These are phyloP conservation scores for Dendrolimus punctatus DNA, from an alignment of 1,140 invertebrate species.

Conservation along the genomic window DNA sequence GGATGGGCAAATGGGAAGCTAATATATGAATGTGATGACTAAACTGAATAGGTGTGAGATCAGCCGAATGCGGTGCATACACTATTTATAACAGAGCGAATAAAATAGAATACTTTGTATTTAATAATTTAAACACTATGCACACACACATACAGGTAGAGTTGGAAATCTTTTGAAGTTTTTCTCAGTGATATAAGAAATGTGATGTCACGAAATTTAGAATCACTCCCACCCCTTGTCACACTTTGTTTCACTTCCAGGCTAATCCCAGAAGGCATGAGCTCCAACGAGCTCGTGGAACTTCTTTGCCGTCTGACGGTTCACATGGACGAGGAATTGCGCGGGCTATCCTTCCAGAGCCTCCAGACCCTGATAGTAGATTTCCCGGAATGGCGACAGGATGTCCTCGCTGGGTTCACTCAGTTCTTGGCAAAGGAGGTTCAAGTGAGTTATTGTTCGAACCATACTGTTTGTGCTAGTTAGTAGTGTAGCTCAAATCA, in stretches of 20 bases:
- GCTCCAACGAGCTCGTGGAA: slow-evolving; percentile 93
- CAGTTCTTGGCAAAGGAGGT: slow-evolving; percentile 96
- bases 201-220: neutral
- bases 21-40: too few relatives aligned
- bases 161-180: too few relatives aligned
- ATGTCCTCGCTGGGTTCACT: slow-evolving; percentile 94
- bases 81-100: too few relatives aligned
- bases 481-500: too few relatives aligned
- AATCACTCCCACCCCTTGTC: neutral
- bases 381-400: slow-evolving; percentile 97
- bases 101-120: too few relatives aligned
- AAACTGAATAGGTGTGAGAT: too few relatives aligned
- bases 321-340: slow-evolving; percentile 93
- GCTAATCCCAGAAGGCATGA: slow-evolving; percentile 98
- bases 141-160: too few relatives aligned
- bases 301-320: slow-evolving; percentile 92
- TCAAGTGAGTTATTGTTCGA: slow-evolving; percentile 63
- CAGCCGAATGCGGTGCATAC: too few relatives aligned
- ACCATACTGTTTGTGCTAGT: too few relatives aligned
- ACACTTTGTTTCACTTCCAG: slow-evolving; percentile 49
- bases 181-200: too few relatives aligned
- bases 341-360: slow-evolving; percentile 94
- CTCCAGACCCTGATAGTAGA: slow-evolving; percentile 96
- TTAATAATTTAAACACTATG: too few relatives aligned
- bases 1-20: too few relatives aligned